phyloP scores from a whole-genome alignment of 2,797 vertebrate genomes.

The Poeciliopsis turneri region DNA sequence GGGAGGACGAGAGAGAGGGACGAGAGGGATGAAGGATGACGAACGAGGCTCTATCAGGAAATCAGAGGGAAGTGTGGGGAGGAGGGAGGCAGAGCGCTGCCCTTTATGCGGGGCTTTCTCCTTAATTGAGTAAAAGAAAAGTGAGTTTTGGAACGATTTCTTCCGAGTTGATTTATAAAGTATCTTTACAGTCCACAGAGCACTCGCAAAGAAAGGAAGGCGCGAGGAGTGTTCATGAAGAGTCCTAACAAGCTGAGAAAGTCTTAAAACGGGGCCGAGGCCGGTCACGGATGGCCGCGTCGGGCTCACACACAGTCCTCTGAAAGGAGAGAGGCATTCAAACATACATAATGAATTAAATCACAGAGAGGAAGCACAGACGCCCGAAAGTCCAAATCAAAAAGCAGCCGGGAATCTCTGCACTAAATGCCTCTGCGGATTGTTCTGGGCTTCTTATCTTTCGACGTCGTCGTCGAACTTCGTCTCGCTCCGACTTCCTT shows the following conservation, averaged over 20 bases:
- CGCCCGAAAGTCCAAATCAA: conserved; percentile 53
- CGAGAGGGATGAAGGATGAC: conserved; percentile 39
- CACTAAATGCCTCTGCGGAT: conserved; percentile 45
- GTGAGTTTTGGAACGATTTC: conserved; percentile 76
- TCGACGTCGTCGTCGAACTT: conserved; percentile 60
- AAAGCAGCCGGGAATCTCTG: conserved; percentile 57
- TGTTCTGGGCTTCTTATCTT: conserved; percentile 43
- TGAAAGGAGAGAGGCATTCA: conserved; percentile 67
- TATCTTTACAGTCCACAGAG: conserved; percentile 75
- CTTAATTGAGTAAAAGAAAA: conserved; percentile 80
- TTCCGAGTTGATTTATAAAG: conserved; percentile 77
- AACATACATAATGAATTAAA: conserved; percentile 78
- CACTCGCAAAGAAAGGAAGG: conserved; percentile 68
- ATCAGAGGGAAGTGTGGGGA: conserved; percentile 17
- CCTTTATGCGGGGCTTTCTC: conserved; percentile 66
- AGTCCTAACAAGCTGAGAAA: conserved; percentile 78
- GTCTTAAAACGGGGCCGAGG: conserved; percentile 68
- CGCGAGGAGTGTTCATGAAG: conserved; percentile 76
- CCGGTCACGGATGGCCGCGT: conserved; percentile 72
- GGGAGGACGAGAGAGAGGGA: conserved; percentile 21
- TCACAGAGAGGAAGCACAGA: conserved; percentile 53
- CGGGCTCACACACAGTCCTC: conserved; percentile 67
- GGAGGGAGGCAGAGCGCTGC: conserved; percentile 20
- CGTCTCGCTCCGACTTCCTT: conserved; percentile 41
- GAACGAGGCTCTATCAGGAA: conserved; percentile 35